Evolutionary conservation across 2,797 vertebrate genomes (phyloP).

Genomic region (Alectoris magna): DNA sequence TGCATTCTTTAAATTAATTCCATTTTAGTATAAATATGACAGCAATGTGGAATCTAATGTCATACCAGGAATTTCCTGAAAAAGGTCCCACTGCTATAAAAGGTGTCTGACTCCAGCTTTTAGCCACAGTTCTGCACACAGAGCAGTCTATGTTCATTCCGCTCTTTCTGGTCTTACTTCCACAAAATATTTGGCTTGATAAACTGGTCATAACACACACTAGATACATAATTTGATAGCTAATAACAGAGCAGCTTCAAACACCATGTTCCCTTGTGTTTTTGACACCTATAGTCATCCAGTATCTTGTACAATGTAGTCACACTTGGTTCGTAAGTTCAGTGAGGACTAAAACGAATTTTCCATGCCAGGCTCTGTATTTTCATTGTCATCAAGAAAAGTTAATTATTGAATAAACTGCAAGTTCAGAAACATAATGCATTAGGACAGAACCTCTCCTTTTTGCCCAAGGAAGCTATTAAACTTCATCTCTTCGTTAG

Average conservation of each 20-base stretch:
- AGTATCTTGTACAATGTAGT: neutral
- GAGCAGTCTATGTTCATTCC: neutral
- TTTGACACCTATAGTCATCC: neutral
- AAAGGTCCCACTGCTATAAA: neutral
- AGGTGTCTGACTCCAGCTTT: neutral
- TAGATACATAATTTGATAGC: neutral
- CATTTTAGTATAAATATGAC: neutral
- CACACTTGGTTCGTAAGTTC: neutral
- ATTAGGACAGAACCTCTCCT: conserved; percentile 70
- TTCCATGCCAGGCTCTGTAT: conserved; percentile 36
- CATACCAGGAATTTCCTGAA: conserved; percentile 1
- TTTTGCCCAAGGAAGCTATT: conserved; percentile 79
- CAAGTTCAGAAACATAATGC: conserved; percentile 45
- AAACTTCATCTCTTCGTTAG: conserved; percentile 62
- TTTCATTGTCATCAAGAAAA: conserved; percentile 71
- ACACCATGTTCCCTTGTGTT: neutral
- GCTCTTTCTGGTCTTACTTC: neutral
- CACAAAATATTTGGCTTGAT: neutral
- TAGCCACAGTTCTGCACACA: neutral
- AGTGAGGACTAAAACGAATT: conserved; percentile 44
- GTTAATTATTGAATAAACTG: conserved; percentile 76
- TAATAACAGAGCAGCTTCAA: neutral
- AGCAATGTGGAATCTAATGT: neutral
- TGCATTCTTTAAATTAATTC: conserved; percentile 38
- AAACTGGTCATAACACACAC: neutral